These are phyloP conservation scores for Plumapathes pennacea DNA, from an alignment of 92 coral and sea anemone genomes.

Conservation along the genomic window DNA sequence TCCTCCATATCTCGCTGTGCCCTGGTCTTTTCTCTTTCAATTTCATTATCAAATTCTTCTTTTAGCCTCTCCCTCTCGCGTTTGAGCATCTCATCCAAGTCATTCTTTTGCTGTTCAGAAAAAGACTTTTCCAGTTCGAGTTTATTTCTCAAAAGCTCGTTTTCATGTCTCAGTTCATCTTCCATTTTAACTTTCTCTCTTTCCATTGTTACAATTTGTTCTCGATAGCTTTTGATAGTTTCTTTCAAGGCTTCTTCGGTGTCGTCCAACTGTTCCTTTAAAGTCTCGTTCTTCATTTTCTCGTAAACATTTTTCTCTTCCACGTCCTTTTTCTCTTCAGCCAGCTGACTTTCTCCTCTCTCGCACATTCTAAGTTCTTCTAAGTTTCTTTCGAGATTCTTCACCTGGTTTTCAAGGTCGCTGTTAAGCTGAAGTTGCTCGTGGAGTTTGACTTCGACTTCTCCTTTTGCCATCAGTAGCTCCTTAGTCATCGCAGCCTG, in stretches of 20 bases:
- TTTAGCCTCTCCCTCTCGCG: conserved; percentile 47
- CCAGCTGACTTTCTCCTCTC: background rate
- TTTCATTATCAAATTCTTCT: conserved; percentile 46
- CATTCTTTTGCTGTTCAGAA: conserved; percentile 49
- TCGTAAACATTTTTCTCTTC: conserved; percentile 1
- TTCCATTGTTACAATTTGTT: conserved; percentile 41
- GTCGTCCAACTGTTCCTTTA: conserved; percentile 62
- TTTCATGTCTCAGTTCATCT: conserved; percentile 52
- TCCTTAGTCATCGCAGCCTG: conserved; percentile 37
- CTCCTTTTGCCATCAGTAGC: conserved; percentile 47
- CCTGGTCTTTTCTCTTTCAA: conserved; percentile 54
- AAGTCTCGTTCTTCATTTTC: conserved; percentile 46
- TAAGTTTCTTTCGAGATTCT: conserved; percentile 23
- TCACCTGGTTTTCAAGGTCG: conserved; percentile 56
- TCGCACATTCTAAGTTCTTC: conserved; percentile 10
- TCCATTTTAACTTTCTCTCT: conserved; percentile 46
- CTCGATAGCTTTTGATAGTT: conserved; percentile 65
- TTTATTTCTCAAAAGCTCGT: conserved; percentile 39
- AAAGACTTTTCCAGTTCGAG: conserved; percentile 44
- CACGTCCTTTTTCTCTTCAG: background rate
- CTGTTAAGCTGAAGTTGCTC: conserved; percentile 37
- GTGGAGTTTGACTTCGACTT: conserved; percentile 47
- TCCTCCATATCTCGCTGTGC: conserved; percentile 41
- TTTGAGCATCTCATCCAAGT: conserved; percentile 41
- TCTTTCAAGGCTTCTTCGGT: conserved; percentile 54